Conservation (phyloP, 2,888 invertebrate genomes). For the Yponomeuta evonymella region DNA sequence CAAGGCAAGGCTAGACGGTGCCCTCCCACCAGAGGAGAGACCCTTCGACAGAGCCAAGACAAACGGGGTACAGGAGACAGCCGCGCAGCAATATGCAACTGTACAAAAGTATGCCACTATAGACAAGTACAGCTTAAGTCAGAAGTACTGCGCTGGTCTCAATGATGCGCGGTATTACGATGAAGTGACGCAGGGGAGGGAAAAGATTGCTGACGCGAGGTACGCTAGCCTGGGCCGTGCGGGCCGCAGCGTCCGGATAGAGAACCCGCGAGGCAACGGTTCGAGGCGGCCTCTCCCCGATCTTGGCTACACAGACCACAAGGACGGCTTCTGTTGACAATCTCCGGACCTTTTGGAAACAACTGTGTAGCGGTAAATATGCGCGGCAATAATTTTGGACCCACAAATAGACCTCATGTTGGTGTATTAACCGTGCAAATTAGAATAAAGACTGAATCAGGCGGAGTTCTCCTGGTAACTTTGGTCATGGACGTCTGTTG, state of each 20-base stretch:
- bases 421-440: conserved; percentile 32
- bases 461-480: conserved; percentile 45
- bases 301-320: conserved; percentile 76
- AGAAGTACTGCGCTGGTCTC: conserved; percentile 71
- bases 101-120: conserved; percentile 73
- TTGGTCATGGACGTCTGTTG: conserved; percentile 4
- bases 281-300: conserved; percentile 66
- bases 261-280: conserved; percentile 58
- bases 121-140: conserved; percentile 73
- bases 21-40: conserved; percentile 74
- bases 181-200: conserved; percentile 65
- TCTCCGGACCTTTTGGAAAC: conserved; percentile 68
- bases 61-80: conserved; percentile 60
- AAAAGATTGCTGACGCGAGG: conserved; percentile 69
- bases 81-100: conserved; percentile 60
- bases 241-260: conserved; percentile 55
- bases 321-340: conserved; percentile 86
- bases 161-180: conserved; percentile 73
- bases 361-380: conserved; percentile 46
- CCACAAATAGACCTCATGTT: conserved; percentile 27
- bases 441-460: conserved; percentile 69
- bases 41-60: conserved; percentile 77
- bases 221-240: conserved; percentile 69
- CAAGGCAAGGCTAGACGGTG: conserved; percentile 77
- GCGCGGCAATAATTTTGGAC: conserved; percentile 23